Conservation (phyloP, 2,888 invertebrate genomes). For the Zygaena filipendulae region DNA sequence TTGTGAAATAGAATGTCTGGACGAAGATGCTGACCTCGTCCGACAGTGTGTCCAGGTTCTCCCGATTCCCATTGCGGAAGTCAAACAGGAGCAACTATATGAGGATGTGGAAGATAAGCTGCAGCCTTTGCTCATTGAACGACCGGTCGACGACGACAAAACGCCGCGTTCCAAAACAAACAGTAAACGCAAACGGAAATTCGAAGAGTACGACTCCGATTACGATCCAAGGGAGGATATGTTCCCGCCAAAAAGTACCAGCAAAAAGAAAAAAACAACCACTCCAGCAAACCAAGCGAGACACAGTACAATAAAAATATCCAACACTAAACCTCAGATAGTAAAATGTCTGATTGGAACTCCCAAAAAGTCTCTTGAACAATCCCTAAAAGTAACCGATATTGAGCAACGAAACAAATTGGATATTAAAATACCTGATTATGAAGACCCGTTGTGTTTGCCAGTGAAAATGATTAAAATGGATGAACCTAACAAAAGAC, state of each 20-base stretch:
- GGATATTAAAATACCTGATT: constrained; percentile 44
- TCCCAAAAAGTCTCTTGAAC: constrained; percentile 8
- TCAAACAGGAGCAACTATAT: constrained; percentile 1
- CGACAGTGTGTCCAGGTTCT: constrained; percentile 42
- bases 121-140: constrained; percentile 30
- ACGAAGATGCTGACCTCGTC: constrained; percentile 55
- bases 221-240: constrained; percentile 39
- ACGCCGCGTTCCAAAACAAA: constrained; percentile 7
- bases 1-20: constrained; percentile 53
- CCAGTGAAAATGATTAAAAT: constrained; percentile 37
- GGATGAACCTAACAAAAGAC: constrained; percentile 27
- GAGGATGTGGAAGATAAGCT: constrained; percentile 4
- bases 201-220: constrained; percentile 42
- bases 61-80: constrained; percentile 8
- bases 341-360: too few relatives aligned
- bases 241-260: constrained; percentile 15
- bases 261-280: constrained; percentile 16
- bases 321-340: constrained; percentile 7
- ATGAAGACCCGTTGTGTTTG: constrained; percentile 48
- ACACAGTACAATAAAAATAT: too few relatives aligned
- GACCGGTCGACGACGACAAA: constrained; percentile 20
- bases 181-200: constrained; percentile 23
- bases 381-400: too few relatives aligned
- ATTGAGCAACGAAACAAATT: constrained; percentile 25
- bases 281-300: background rate